These are phyloP conservation scores for Callyntrura guangdongensis DNA, from an alignment of 2,888 invertebrate species.

Conservation along the genomic window DNA sequence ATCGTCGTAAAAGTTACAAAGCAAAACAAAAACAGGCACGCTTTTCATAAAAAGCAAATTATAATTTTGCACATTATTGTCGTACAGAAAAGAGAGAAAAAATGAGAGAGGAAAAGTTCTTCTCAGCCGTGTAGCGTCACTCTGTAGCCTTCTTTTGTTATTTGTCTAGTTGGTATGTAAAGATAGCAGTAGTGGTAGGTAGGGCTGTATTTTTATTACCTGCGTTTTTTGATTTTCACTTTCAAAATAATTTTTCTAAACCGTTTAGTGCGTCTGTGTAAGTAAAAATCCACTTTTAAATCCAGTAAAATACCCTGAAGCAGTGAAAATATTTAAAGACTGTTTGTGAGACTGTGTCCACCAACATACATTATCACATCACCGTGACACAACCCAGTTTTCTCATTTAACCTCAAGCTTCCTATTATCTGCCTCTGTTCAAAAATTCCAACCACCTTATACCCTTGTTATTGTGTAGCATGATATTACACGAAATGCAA, in stretches of 20 bases:
- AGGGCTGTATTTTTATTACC: neutral
- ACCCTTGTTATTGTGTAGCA: too few relatives aligned
- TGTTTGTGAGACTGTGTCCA: neutral
- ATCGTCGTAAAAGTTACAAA: neutral
- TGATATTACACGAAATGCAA: too few relatives aligned
- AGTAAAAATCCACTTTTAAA: slow-evolving; percentile 31
- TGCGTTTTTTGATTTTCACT: slow-evolving; percentile 29
- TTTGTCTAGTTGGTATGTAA: neutral
- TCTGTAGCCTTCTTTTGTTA: neutral
- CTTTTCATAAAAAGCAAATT: slow-evolving; percentile 27
- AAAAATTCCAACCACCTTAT: too few relatives aligned
- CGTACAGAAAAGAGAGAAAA: neutral
- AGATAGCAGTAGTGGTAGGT: too few relatives aligned
- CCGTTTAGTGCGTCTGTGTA: slow-evolving; percentile 11
- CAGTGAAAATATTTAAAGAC: slow-evolving; percentile 43
- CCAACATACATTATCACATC: slow-evolving; percentile 18
- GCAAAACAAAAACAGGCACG: neutral
- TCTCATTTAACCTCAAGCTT: slow-evolving; percentile 37
- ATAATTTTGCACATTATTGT: neutral
- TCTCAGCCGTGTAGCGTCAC: neutral
- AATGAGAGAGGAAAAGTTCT: slow-evolving; percentile 7
- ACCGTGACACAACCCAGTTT: slow-evolving; percentile 30
- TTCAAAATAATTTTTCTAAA: slow-evolving; percentile 49
- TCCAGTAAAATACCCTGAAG: slow-evolving; percentile 37
- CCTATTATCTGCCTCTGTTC: neutral